A percentile compares a stretch with the other conserved stretches of the same genome.
These are phyloP conservation scores for Poliocrania exsul DNA, from an alignment of 2,797 vertebrate genomes.

Conservation along the genomic window DNA sequence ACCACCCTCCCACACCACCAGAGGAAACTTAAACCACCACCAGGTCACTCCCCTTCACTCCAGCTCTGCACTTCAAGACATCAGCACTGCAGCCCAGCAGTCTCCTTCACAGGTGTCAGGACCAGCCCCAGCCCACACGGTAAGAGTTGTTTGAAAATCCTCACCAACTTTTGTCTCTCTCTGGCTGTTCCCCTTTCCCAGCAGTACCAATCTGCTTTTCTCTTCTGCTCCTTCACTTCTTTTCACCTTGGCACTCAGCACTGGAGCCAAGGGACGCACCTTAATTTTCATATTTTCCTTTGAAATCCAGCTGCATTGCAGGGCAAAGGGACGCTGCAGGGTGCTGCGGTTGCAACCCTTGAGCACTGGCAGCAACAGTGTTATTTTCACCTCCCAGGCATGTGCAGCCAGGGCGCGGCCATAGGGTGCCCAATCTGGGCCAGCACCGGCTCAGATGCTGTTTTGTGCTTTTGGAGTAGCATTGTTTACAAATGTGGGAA, in stretches of 20 bases:
- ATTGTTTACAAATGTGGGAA: not conserved
- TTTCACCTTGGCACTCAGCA: not conserved
- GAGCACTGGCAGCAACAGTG: not conserved
- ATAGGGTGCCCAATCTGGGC: not conserved
- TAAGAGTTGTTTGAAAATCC: slow-evolving; percentile 45
- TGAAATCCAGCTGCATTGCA: not conserved
- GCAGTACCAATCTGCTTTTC: not conserved
- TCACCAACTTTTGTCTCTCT: not conserved
- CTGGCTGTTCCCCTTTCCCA: not conserved
- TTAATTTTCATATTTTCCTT: not conserved
- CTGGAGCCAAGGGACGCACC: not conserved
- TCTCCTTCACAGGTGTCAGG: slow-evolving; percentile 20
- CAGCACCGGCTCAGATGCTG: not conserved
- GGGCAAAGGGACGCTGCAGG: not conserved
- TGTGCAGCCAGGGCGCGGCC: not conserved
- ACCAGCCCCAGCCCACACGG: slow-evolving; percentile 13
- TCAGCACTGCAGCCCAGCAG: not conserved
- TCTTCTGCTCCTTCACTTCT: not conserved
- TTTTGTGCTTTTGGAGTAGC: not conserved
- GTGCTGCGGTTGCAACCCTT: rapidly evolving
- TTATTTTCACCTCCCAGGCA: not conserved
- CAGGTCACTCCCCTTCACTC: slow-evolving; percentile 70
- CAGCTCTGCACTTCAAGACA: not conserved
- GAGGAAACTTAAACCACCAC: slow-evolving; percentile 73
- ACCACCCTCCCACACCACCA: slow-evolving; percentile 73